Percentiles rank a stretch among this genome's conserved stretches.
Conservation (phyloP, 2,797 vertebrate genomes). For the Cottoperca gobio region DNA sequence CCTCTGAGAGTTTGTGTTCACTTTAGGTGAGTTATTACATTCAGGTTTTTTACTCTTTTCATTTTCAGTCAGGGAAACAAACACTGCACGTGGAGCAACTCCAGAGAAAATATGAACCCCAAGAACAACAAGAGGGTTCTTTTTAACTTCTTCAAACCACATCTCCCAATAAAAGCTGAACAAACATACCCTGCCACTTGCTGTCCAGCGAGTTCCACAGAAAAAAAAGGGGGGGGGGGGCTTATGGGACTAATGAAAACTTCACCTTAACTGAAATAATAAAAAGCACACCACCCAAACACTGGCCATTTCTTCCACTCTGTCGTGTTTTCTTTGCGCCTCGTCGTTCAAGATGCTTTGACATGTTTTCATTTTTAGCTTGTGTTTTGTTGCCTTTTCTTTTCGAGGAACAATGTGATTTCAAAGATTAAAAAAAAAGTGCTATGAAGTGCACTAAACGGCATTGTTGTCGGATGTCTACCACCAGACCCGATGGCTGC, state of each 20-base stretch:
- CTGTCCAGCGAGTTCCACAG: slow-evolving; percentile 80
- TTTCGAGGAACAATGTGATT: slow-evolving; percentile 46
- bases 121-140: slow-evolving; percentile 87
- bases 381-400: slow-evolving; percentile 51
- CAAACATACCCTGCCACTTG: slow-evolving; percentile 87
- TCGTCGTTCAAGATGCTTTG: slow-evolving; percentile 28
- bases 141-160: slow-evolving; percentile 89
- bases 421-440: slow-evolving; percentile 49
- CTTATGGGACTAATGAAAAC: slow-evolving; percentile 82
- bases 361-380: slow-evolving; percentile 40
- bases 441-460: slow-evolving; percentile 41
- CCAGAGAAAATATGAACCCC: slow-evolving; percentile 86
- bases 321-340: slow-evolving; percentile 60
- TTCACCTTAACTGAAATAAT: slow-evolving; percentile 84
- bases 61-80: slow-evolving; percentile 75
- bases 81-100: slow-evolving; percentile 78
- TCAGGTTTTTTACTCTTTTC: slow-evolving; percentile 71
- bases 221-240: slow-evolving; percentile 64
- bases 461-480: slow-evolving; percentile 41
- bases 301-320: slow-evolving; percentile 71
- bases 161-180: slow-evolving; percentile 91
- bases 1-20: slow-evolving; percentile 76
- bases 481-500: slow-evolving; percentile 37
- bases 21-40: slow-evolving; percentile 77
- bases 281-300: slow-evolving; percentile 77